These are phyloP conservation scores for Progne subis DNA, from an alignment of 2,113 vertebrate species.

Conservation along the genomic window DNA sequence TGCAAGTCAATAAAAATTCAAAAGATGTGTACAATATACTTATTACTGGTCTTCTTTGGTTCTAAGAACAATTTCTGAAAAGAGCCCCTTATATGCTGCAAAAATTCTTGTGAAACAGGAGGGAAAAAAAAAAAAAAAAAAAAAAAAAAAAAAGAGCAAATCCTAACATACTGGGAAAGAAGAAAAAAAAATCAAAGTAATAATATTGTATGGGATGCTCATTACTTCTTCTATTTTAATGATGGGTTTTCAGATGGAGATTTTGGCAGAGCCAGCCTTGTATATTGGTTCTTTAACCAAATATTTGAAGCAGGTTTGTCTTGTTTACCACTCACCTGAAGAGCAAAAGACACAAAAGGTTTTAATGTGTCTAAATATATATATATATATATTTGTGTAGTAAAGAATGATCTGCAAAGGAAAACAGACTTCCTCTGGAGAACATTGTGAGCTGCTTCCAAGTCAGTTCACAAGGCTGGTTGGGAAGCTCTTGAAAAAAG, in stretches of 20 bases:
- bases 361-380: not conserved
- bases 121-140: too few species aligned
- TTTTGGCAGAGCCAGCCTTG: not conserved
- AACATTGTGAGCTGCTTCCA: not conserved
- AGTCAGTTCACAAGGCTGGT: not conserved
- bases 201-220: not conserved
- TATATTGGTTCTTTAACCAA: fast-evolving
- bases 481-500: not conserved
- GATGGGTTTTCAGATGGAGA: not conserved
- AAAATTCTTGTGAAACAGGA: not conserved
- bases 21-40: not conserved
- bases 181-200: not conserved
- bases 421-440: not conserved
- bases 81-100: fast-evolving
- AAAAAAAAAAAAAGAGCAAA: not conserved
- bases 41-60: not conserved
- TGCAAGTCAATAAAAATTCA: not conserved
- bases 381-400: fast-evolving
- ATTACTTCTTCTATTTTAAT: not conserved
- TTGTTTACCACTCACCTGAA: not conserved
- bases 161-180: not conserved
- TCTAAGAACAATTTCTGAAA: not conserved
- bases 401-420: not conserved
- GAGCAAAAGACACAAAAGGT: not conserved
- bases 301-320: not conserved